Percentiles rank a stretch among this genome's conserved stretches.
Conservation (phyloP, 2,113 vertebrate species). For the Cottus gobio region DNA sequence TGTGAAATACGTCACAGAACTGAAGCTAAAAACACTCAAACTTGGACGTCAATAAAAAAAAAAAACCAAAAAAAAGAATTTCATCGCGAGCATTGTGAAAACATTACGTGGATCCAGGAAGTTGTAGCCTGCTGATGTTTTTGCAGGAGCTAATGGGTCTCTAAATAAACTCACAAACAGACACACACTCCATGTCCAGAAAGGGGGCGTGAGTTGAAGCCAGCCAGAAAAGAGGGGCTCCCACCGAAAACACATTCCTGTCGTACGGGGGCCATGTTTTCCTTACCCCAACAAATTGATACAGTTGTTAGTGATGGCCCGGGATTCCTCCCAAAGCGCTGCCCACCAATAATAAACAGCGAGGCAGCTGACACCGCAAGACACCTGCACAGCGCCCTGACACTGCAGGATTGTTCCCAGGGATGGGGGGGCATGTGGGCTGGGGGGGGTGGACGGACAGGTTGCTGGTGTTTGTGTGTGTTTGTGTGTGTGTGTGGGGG, state of each 20-base stretch:
- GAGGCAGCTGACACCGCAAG: conserved; percentile 83
- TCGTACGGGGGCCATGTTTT: conserved; percentile 85
- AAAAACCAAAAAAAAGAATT: no score
- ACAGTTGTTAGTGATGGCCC: conserved; percentile 86
- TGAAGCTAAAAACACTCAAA: not conserved
- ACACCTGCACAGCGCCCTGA: conserved; percentile 87
- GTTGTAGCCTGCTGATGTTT: not conserved
- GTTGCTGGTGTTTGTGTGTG: conserved; percentile 11
- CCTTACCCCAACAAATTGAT: conserved; percentile 88
- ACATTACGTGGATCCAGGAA: not conserved
- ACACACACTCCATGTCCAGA: conserved; percentile 66
- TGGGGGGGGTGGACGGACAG: not conserved
- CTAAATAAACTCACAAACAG: conserved; percentile 21
- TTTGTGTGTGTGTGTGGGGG: not conserved
- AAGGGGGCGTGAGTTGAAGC: conserved; percentile 66
- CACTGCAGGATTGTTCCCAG: conserved; percentile 86
- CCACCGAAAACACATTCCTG: conserved; percentile 78
- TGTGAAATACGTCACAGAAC: not conserved
- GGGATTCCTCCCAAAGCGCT: conserved; percentile 83
- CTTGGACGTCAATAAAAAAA: no score
- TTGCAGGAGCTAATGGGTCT: not conserved
- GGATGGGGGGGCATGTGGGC: conserved; percentile 28
- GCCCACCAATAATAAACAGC: conserved; percentile 88
- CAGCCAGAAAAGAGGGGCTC: conserved; percentile 77
- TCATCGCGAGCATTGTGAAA: no score